Evolutionary conservation across 2,888 invertebrate species (phyloP).

Genomic region (Buathra laborator): DNA sequence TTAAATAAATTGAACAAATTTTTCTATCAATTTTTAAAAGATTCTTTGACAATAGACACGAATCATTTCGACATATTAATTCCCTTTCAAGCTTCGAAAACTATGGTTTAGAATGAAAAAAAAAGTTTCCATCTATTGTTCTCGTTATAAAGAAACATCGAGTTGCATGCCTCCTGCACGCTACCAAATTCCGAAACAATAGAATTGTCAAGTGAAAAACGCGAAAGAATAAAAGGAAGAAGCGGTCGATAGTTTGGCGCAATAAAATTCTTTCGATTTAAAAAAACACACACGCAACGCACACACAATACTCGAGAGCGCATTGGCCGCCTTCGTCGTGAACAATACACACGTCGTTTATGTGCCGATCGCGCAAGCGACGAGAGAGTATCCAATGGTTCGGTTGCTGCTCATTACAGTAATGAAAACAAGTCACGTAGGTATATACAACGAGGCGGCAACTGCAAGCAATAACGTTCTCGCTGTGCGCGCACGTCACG

Average conservation of each 20-base stretch:
- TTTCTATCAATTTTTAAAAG: too few relatives aligned
- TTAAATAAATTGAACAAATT: too few relatives aligned
- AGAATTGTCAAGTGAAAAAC: not conserved
- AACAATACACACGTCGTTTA: conserved; percentile 24
- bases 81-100: too few relatives aligned
- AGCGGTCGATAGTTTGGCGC: conserved; percentile 20
- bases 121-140: conserved; percentile 14
- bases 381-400: conserved; percentile 27
- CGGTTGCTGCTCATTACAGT: conserved; percentile 54
- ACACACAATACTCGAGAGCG: conserved; percentile 39
- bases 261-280: conserved; percentile 36
- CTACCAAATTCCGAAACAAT: not conserved
- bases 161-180: not conserved
- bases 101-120: not conserved
- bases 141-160: not conserved
- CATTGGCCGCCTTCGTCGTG: conserved; percentile 47
- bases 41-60: too few relatives aligned
- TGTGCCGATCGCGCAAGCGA: conserved; percentile 33
- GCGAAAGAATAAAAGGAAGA: not conserved
- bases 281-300: not conserved
- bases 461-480: conserved; percentile 46
- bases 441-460: conserved; percentile 44
- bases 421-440: conserved; percentile 68
- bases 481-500: conserved; percentile 56
- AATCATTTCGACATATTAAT: too few relatives aligned